Percentiles rank a stretch among this genome's conserved stretches.
These are phyloP conservation scores for Caenorhabditis doughertyi DNA, from an alignment of 2,888 invertebrate species.

Conservation along the genomic window DNA sequence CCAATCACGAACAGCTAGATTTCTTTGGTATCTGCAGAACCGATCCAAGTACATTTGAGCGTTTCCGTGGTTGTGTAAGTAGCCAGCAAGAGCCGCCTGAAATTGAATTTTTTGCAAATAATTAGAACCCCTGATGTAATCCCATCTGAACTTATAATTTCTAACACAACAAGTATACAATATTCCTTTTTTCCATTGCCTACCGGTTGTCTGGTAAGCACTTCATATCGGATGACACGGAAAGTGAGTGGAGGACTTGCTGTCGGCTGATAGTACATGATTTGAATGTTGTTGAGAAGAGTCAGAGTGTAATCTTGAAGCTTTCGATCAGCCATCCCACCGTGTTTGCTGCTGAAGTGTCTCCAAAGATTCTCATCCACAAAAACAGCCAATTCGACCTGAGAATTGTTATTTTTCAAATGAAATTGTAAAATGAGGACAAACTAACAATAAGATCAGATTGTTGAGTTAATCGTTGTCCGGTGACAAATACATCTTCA, in stretches of 20 bases:
- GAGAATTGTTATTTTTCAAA: slow-evolving; percentile 7
- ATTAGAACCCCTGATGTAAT: neutral
- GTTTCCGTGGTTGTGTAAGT: slow-evolving; percentile 81
- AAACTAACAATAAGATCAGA: slow-evolving; percentile 75
- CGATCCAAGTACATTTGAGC: slow-evolving; percentile 82
- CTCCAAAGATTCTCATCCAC: slow-evolving; percentile 82
- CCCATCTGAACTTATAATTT: neutral
- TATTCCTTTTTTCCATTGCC: slow-evolving; percentile 22
- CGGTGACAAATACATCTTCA: slow-evolving; percentile 82
- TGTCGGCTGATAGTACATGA: slow-evolving; percentile 82
- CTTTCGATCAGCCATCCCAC: slow-evolving; percentile 74
- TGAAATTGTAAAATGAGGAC: too few relatives aligned
- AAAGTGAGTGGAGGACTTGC: slow-evolving; percentile 81
- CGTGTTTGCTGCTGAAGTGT: slow-evolving; percentile 81
- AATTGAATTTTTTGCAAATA: slow-evolving; percentile 16
- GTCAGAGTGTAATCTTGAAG: slow-evolving; percentile 82
- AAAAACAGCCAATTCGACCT: slow-evolving; percentile 82
- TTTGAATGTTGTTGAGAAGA: slow-evolving; percentile 83
- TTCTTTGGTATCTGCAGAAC: slow-evolving; percentile 82
- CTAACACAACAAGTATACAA: slow-evolving; percentile 6
- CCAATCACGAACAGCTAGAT: slow-evolving; percentile 81
- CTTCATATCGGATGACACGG: slow-evolving; percentile 82
- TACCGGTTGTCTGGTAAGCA: slow-evolving; percentile 81
- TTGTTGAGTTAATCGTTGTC: slow-evolving; percentile 77
- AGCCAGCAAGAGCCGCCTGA: slow-evolving; percentile 79